Evolutionary conservation across 1,140 invertebrate species (phyloP), one percentile per base, ranked within the genome.

Genomic region (Phortica variegata): DNA sequence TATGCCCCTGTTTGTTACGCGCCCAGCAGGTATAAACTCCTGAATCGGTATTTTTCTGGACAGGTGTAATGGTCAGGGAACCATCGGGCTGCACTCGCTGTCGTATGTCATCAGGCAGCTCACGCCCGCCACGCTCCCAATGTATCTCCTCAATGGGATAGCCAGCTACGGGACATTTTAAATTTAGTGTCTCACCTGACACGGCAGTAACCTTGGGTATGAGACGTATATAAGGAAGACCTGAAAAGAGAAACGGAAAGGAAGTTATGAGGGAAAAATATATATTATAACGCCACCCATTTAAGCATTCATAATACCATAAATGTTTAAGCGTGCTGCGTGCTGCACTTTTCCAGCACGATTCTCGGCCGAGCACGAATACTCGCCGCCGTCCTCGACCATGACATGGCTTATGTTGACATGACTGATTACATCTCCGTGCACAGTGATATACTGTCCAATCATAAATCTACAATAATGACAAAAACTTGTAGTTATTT

Each of bases 301-400:
- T 7, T n/a, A 8, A 8, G 29, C 7, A n/a, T 31, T 20, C 43
- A n/a, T n/a, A 81, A 78, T 81, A 91, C 90, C 91, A 75, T 93
- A 93, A 60, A 95, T 85, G 77, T 93, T 93, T 32, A 94, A 79
- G 50, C 89, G 81, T 10, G 88, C 88, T 13, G 85, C 83, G 79
- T 93, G 89, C 9, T 81, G 81, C 23, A 84, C 83, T 72, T 82
- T 81, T 32, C 90, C 90, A 26, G 89, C 87, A 36, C 86, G 80
- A 78, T 93, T 93, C 62, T 85, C 84, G 1, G 89, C 89, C 2
- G 80, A 84, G 72, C 92, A 95, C 33, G 83, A 83, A 77, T 91
- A 93, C 70, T 90, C 86, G 2, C 91, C 91, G n/a, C 91, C 91
- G 69, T 93, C 90, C 70, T 90, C 85, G 4, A 92, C 86, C 77